phyloP scores from a whole-genome alignment of 2,888 invertebrate species.

The Linhomoeus sp. region DNA sequence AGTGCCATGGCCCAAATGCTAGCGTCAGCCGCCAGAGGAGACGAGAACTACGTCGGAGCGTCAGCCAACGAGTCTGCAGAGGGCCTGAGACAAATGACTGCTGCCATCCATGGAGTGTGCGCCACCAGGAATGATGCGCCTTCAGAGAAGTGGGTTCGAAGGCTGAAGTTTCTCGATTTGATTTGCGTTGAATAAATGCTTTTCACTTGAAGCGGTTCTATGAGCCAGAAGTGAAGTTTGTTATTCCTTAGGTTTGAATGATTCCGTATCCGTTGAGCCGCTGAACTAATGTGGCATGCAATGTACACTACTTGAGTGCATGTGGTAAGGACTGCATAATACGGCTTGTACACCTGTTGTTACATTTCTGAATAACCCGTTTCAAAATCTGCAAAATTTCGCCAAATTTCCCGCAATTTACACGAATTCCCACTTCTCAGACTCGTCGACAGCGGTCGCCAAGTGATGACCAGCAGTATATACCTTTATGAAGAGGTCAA shows the following conservation, averaged over 20 bases:
- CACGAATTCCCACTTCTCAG: conserved; percentile 9
- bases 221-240: background rate
- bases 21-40: conserved; percentile 60
- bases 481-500: conserved; percentile 61
- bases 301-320: too few relatives aligned
- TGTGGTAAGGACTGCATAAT: too few relatives aligned
- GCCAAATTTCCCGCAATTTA: background rate
- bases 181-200: too few relatives aligned
- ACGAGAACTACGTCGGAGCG: conserved; percentile 47
- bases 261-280: too few relatives aligned
- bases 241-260: too few relatives aligned
- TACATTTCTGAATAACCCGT: too few relatives aligned
- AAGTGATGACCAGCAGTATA: conserved; percentile 56
- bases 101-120: conserved; percentile 55
- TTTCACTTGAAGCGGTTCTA: too few relatives aligned
- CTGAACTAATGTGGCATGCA: too few relatives aligned
- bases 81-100: conserved; percentile 49
- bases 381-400: too few relatives aligned
- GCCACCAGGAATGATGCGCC: conserved; percentile 43
- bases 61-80: conserved; percentile 61
- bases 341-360: too few relatives aligned
- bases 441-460: conserved; percentile 43
- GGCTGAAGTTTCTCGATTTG: too few relatives aligned
- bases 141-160: background rate
- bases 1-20: conserved; percentile 63